Evolutionary conservation across 2,797 vertebrate species (phyloP).

Genomic region (Gorsachius magnificus): DNA sequence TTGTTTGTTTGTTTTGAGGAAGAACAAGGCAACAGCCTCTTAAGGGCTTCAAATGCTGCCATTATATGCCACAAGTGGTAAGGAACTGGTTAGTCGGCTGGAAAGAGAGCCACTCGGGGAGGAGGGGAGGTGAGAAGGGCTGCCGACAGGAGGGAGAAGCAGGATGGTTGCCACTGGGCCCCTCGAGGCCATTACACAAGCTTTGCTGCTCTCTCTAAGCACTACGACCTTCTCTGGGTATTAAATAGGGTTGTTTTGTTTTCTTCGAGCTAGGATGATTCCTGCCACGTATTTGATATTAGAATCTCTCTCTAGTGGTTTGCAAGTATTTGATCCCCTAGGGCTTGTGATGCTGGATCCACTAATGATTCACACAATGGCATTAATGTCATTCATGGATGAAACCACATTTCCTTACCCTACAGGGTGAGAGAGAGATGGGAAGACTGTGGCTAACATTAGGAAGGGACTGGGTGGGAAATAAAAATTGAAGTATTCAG

Average conservation of each 20-base stretch:
- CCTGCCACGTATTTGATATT: slow-evolving; percentile 64
- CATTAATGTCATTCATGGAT: slow-evolving; percentile 69
- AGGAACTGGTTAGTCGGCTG: not conserved
- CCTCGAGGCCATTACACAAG: not conserved
- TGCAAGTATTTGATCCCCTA: slow-evolving; percentile 57
- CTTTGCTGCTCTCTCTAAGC: slow-evolving; percentile 26
- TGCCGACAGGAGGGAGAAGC: not conserved
- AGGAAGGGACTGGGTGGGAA: slow-evolving; percentile 61
- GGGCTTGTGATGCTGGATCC: slow-evolving; percentile 62
- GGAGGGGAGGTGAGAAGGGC: not conserved
- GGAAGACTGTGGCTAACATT: slow-evolving; percentile 58
- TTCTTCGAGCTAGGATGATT: slow-evolving; percentile 57
- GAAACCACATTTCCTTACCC: slow-evolving; percentile 72
- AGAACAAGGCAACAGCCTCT: not conserved
- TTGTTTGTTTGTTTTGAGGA: slow-evolving; percentile 47
- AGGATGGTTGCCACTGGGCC: not conserved
- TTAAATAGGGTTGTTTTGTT: slow-evolving; percentile 54
- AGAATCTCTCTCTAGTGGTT: slow-evolving; percentile 64
- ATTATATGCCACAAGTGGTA: slow-evolving; percentile 13
- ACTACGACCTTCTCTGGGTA: slow-evolving; percentile 30
- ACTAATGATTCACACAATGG: slow-evolving; percentile 70
- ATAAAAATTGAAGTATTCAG: slow-evolving; percentile 67
- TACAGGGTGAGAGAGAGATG: slow-evolving; percentile 61
- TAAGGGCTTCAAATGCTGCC: not conserved
- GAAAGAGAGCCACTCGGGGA: not conserved